phyloP scores from a whole-genome alignment of 1,140 invertebrate genomes.

The Chironomus tepperi region DNA sequence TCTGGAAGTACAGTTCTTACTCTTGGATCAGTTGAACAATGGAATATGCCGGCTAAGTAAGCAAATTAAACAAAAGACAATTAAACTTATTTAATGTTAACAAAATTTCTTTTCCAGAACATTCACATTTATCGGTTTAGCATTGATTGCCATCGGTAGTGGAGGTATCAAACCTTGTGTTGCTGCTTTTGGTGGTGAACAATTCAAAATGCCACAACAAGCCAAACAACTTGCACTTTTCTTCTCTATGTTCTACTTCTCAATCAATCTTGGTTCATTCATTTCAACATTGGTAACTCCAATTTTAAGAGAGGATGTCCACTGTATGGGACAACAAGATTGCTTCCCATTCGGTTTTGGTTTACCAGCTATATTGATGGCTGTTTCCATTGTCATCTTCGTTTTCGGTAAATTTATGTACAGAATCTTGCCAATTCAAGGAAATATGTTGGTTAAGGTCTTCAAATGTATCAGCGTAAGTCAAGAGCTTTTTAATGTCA shows the following conservation, averaged over 20 bases:
- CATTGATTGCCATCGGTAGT: slow-evolving; percentile 79
- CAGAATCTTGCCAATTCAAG: background rate
- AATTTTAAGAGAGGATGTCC: slow-evolving; percentile 67
- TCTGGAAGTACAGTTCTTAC: slow-evolving; percentile 75
- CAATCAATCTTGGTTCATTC: slow-evolving; percentile 86
- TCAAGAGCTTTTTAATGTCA: background rate
- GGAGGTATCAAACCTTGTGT: slow-evolving; percentile 98
- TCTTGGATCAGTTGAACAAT: slow-evolving; percentile 51
- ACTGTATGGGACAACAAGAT: slow-evolving; percentile 52
- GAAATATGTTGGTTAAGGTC: slow-evolving; percentile 8
- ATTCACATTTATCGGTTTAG: slow-evolving; percentile 65
- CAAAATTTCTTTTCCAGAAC: slow-evolving; percentile 42
- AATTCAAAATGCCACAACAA: slow-evolving; percentile 76
- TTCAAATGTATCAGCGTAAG: slow-evolving; percentile 5
- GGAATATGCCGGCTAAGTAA: slow-evolving; percentile 54
- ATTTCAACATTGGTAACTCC: slow-evolving; percentile 89
- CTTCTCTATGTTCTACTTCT: slow-evolving; percentile 90
- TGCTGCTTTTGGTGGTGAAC: slow-evolving; percentile 93
- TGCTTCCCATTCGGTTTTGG: slow-evolving; percentile 91
- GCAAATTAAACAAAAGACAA: too few species aligned
- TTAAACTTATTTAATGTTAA: slow-evolving; percentile 25
- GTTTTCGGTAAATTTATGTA: background rate
- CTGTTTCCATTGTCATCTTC: slow-evolving; percentile 50
- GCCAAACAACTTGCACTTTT: slow-evolving; percentile 67
- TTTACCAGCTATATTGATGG: slow-evolving; percentile 79